phyloP scores from a whole-genome alignment of 1,140 invertebrate genomes.

The Drosophila pachea region DNA sequence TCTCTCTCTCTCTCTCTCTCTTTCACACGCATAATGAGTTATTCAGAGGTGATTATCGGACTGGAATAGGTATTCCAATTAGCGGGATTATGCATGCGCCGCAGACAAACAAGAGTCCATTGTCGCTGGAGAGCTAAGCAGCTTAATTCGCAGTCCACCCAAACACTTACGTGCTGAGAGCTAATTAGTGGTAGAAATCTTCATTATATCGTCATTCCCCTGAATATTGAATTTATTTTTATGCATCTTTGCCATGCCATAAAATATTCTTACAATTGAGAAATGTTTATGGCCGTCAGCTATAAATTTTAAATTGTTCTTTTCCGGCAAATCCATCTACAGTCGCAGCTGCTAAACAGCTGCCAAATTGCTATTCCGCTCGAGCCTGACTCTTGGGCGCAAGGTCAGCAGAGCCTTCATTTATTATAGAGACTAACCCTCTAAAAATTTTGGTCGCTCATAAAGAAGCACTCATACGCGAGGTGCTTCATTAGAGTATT shows the following conservation, averaged over 20 bases:
- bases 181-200: neutral
- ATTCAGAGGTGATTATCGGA: neutral
- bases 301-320: slow-evolving; percentile 13
- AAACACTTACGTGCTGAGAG: neutral
- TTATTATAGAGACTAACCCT: slow-evolving; percentile 19
- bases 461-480: slow-evolving; percentile 36
- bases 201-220: too few species aligned
- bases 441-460: slow-evolving; percentile 27
- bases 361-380: slow-evolving; percentile 22
- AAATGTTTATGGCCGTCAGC: neutral
- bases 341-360: neutral
- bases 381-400: neutral
- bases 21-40: neutral
- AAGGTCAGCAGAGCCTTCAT: slow-evolving; percentile 36
- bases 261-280: too few species aligned
- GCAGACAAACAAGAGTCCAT: neutral
- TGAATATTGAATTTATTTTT: too few species aligned
- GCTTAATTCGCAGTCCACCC: slow-evolving; percentile 1
- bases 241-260: too few species aligned
- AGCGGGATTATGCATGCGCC: slow-evolving; percentile 7
- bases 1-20: slow-evolving; percentile 2
- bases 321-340: neutral
- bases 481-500: slow-evolving; percentile 58
- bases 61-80: slow-evolving; percentile 32
- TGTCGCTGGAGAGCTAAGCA: slow-evolving; percentile 8